phyloP scores from a whole-genome alignment of 2,113 vertebrate genomes.

The Tragelaphus scriptus region DNA sequence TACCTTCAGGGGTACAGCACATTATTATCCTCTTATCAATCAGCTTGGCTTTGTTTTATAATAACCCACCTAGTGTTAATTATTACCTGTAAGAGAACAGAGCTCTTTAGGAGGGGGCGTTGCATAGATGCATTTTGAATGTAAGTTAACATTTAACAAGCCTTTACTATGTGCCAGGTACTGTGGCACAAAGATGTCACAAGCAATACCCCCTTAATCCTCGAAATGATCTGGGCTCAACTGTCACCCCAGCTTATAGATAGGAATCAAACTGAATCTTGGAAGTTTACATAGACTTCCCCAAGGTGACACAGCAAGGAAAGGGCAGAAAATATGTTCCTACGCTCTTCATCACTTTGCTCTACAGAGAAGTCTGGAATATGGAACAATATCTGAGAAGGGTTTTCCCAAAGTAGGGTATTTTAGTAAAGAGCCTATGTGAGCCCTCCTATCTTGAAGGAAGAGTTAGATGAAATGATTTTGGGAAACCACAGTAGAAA shows the following conservation, averaged over 20 bases:
- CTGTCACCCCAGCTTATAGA: background rate
- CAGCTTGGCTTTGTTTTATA: background rate
- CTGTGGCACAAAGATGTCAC: background rate
- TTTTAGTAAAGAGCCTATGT: background rate
- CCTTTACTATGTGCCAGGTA: background rate
- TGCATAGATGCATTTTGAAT: background rate
- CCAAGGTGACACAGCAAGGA: background rate
- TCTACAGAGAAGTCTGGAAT: background rate
- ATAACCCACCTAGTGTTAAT: background rate
- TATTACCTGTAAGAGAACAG: background rate
- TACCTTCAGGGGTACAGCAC: background rate
- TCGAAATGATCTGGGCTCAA: background rate
- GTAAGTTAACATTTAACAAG: background rate
- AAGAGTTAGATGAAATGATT: background rate
- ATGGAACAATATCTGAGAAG: background rate
- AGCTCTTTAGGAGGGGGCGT: background rate
- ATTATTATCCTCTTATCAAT: background rate
- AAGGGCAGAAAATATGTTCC: background rate
- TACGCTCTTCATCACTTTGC: background rate
- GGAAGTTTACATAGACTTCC: background rate
- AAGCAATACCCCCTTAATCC: background rate
- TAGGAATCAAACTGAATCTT: background rate
- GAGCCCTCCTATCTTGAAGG: background rate
- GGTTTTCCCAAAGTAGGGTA: background rate
- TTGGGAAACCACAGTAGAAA: background rate